Evolutionary conservation across 1,140 invertebrate species (phyloP), one percentile per base, ranked within the genome.

Genomic region (Dendroctonus valens): DNA sequence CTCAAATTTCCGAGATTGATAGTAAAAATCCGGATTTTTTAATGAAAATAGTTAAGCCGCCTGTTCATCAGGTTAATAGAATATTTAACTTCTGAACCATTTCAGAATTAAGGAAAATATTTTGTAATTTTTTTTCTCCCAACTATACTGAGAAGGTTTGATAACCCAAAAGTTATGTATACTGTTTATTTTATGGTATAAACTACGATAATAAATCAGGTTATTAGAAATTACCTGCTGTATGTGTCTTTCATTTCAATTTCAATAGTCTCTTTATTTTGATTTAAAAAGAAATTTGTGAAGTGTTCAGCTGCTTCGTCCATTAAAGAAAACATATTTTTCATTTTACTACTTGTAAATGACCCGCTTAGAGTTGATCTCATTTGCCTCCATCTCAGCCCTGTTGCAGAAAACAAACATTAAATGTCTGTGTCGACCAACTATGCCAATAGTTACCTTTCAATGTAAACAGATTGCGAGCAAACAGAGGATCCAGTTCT

Each of bases 401-500:
- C 78, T 70, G 8, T 52, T 2, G 8, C 9, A 12, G 5, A 12
- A 52, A 9, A 12, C 26, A 11, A 8, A 15, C 9, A 52, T 52
- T 12, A 52, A 8, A 14, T 52, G 11, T 57, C 54, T 14, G 11
- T 26, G 52, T 54, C 6, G 5, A 38, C 14, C n/a, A 12, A 0
- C 15, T 5, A 57, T 37, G 26, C 26, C 26, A 26, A 26, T 26
- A 26, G n/a, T 68, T 70, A 81, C 82, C 84, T 76, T 78, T 80
- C 69, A 87, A 79, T 5, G 80, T 70, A 41, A 82, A 79, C 4
- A 87, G 62, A 70, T 81, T 84, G 8, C 79, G 79, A 11, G 78
- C 80, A 42, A 86, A 76, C 0, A 88, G 55, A 0, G 82, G 82
- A 59, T 87, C 85, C 4, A 70, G 48, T 0, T 82, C 75, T n/a